Evolutionary conservation across 2,888 invertebrate species (phyloP).

Genomic region (Amiota mariae): DNA sequence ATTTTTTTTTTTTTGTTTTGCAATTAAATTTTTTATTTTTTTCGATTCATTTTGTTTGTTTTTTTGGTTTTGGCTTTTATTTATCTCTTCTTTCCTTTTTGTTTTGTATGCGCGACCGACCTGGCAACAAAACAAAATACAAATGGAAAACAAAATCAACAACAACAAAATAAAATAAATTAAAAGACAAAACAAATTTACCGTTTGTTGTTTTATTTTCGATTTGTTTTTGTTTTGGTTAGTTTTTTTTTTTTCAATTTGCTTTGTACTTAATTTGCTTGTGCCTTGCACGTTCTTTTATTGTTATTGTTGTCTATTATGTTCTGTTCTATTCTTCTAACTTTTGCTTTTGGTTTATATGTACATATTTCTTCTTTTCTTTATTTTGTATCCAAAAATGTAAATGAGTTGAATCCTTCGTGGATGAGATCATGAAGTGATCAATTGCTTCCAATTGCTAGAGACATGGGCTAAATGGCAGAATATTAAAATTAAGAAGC

Average conservation of each 20-base stretch:
- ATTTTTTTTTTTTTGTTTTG: neutral
- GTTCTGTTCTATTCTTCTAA: no score
- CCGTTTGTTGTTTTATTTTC: constrained; percentile 3
- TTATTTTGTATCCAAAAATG: no score
- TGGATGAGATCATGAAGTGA: no score
- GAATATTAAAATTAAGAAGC: no score
- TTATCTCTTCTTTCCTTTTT: neutral
- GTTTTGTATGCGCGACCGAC: neutral
- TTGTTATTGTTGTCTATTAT: no score
- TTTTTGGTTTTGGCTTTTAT: constrained; percentile 5
- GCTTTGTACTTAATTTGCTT: neutral
- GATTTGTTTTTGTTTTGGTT: neutral
- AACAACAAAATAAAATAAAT: constrained; percentile 11
- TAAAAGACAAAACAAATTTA: constrained; percentile 7
- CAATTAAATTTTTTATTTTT: neutral
- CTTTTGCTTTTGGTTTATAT: no score
- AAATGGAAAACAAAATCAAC: neutral
- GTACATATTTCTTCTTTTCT: no score
- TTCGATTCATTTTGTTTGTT: neutral
- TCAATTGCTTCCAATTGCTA: no score
- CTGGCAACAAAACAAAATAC: constrained; percentile 11
- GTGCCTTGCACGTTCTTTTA: no score
- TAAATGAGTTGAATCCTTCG: no score
- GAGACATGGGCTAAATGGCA: no score
- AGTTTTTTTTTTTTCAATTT: neutral